Evolutionary conservation across 1,140 invertebrate species (phyloP).

Genomic region (Eufriesea mexicana): DNA sequence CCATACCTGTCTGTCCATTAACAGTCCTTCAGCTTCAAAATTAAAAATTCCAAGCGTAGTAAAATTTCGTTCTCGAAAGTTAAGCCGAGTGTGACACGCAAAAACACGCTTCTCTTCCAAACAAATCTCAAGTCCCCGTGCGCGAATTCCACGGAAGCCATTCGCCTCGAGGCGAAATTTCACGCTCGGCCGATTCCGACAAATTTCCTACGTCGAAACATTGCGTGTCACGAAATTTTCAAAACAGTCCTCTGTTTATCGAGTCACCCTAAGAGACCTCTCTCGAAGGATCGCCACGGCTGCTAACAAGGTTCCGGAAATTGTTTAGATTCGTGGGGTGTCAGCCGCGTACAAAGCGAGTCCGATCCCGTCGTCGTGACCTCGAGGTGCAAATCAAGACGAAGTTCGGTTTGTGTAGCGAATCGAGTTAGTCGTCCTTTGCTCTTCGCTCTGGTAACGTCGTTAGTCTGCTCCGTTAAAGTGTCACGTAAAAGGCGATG

Average conservation of each 20-base stretch:
- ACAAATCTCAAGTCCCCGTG: too few relatives aligned
- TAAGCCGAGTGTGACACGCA: too few relatives aligned
- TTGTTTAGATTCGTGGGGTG: conserved; percentile 8
- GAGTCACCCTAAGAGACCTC: background rate
- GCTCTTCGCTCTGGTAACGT: background rate
- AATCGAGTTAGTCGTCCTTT: conserved; percentile 31
- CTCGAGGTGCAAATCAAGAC: conserved; percentile 21
- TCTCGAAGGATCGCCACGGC: background rate
- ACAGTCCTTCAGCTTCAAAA: too few relatives aligned
- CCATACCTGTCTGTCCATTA: too few relatives aligned
- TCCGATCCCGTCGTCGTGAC: background rate
- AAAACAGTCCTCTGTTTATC: background rate
- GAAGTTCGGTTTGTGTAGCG: background rate
- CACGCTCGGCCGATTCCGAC: background rate
- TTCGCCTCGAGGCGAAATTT: too few relatives aligned
- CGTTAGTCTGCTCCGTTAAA: conserved; percentile 8
- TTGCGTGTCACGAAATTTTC: background rate
- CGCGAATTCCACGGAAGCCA: too few relatives aligned
- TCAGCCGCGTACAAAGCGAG: background rate
- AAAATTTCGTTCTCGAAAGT: too few relatives aligned
- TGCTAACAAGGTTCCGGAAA: background rate
- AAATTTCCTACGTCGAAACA: background rate
- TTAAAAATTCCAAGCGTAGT: too few relatives aligned
- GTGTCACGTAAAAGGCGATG: conserved; percentile 19
- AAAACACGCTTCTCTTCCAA: too few relatives aligned